phyloP scores from a whole-genome alignment of 2,113 vertebrate genomes.

The Cercopithecus mona region DNA sequence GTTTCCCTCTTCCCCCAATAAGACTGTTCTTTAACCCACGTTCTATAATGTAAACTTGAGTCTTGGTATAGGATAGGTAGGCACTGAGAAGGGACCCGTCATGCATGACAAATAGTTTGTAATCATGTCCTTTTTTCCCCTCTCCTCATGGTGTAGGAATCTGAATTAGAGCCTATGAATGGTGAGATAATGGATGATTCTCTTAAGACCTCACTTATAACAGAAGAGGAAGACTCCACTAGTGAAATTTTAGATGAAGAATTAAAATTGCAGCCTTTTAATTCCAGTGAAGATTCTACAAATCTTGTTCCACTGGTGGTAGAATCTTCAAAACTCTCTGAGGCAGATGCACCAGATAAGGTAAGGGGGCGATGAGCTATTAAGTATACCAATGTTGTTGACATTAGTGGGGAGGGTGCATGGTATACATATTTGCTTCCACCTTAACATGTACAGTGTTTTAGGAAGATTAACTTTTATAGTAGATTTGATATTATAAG shows the following conservation, averaged over 20 bases:
- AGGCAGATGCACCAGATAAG: conserved; percentile 79
- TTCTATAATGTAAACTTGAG: neutral
- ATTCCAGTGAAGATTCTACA: conserved; percentile 75
- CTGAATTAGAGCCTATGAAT: conserved; percentile 83
- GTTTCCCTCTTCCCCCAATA: neutral
- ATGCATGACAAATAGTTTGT: neutral
- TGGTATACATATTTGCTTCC: neutral
- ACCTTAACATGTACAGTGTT: neutral
- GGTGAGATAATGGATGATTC: conserved; percentile 83
- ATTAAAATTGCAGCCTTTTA: conserved; percentile 76
- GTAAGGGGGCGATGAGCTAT: conserved; percentile 70
- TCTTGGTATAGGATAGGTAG: neutral
- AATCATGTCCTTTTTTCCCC: neutral
- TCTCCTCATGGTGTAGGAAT: conserved; percentile 66
- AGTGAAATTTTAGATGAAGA: conserved; percentile 79
- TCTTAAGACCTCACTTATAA: conserved; percentile 50
- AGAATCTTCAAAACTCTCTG: conserved; percentile 80
- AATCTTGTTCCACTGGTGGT: conserved; percentile 68
- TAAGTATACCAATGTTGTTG: neutral
- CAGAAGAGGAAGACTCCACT: conserved; percentile 78
- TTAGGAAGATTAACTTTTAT: conserved; percentile 34
- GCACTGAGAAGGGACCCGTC: neutral
- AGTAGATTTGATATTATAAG: neutral
- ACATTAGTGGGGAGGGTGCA: neutral
- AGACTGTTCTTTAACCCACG: neutral